Percentiles rank a stretch among this genome's conserved stretches.
Conservation (phyloP, 2,797 vertebrate species). For the Rhabdophis nuchalis region DNA sequence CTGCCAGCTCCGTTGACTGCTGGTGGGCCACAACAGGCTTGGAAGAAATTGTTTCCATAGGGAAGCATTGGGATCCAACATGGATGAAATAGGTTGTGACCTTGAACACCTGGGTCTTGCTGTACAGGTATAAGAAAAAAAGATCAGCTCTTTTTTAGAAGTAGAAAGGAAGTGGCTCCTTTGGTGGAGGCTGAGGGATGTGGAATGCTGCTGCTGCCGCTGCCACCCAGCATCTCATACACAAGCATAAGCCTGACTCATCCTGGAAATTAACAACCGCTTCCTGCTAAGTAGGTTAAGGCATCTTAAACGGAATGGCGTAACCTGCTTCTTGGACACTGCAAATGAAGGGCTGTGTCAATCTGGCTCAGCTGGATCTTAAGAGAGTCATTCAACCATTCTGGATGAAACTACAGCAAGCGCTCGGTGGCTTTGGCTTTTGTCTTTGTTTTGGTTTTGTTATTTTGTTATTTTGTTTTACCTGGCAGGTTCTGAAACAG, state of each 20-base stretch:
- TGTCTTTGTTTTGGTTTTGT: neutral
- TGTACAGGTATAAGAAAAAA: neutral
- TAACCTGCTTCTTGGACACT: neutral
- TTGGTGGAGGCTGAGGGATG: neutral
- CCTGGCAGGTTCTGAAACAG: neutral
- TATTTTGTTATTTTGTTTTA: neutral
- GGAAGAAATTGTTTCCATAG: neutral
- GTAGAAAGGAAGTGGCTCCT: neutral
- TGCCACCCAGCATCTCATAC: neutral
- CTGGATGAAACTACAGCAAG: neutral
- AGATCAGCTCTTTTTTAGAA: neutral
- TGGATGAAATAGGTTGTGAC: neutral
- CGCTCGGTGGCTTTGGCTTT: neutral
- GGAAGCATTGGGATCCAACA: neutral
- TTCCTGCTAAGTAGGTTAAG: neutral
- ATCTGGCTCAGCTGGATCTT: neutral
- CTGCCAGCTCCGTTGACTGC: too few species aligned
- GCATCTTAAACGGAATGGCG: neutral
- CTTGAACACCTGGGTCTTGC: neutral
- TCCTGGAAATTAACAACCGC: neutral
- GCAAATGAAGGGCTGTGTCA: neutral
- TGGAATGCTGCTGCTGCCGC: neutral
- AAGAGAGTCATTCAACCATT: neutral
- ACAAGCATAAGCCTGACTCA: neutral
- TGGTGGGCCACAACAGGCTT: neutral